Evolutionary conservation across 2,888 invertebrate species (phyloP), one percentile per base, ranked within the genome.

Genomic region (Erpobdella octoculata): DNA sequence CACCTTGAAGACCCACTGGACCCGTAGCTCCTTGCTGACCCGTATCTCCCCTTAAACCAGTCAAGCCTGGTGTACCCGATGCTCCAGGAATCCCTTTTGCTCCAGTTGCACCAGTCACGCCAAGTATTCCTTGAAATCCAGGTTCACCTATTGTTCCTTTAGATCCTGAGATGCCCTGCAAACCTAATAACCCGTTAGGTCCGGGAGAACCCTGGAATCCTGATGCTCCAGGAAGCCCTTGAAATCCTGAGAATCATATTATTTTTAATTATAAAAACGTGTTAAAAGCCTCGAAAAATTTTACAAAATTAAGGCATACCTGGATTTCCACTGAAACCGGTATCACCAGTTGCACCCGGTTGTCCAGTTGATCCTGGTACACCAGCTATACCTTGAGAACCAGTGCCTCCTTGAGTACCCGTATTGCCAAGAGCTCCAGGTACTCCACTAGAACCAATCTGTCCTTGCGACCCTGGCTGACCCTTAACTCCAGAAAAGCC

Each of bases 211-310:
- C 69, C 18, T 46, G 69, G n/a, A 5, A 21, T 31, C 71, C 72
- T 58, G 66, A 21, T 15, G 21, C 37, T n/a, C 73, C 73, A n/a
- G 73, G 21, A 8, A 9, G 35, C 65, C 86, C 86, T 84, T 9
- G 33, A 1, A 1, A 64, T 46, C 73, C 73, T 38, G 75, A 41
- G 21, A 21, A 41, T 0, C 76, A 74, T n/a, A 46, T 21, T 65
- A 62, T 61, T n/a, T n/a, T n/a, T n/a, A n/a, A n/a, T n/a, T n/a
- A n/a, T n/a, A n/a, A n/a, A n/a, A n/a, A n/a, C n/a, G n/a, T n/a
- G n/a, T n/a, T n/a, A n/a, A n/a, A n/a, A n/a, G n/a, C n/a, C n/a
- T n/a, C n/a, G n/a, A n/a, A 46, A 46, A 46, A 46, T 46, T 46
- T n/a, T n/a, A 28, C 9, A 9, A 28, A 31, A 5, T 48, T 58